phyloP scores from a whole-genome alignment of 2,888 invertebrate species.

The Netelia melanura region DNA sequence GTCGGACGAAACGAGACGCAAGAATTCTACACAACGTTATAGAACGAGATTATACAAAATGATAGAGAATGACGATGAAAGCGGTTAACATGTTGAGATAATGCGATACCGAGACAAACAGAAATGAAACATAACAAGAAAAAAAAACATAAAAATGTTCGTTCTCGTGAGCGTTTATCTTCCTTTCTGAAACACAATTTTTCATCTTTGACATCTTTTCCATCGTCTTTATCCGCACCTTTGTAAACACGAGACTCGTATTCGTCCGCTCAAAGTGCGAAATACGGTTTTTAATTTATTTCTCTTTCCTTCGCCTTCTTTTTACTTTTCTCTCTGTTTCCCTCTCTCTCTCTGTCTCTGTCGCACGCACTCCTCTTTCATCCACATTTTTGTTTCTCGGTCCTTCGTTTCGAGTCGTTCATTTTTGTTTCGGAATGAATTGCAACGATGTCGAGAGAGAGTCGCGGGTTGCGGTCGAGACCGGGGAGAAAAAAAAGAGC shows the following conservation, averaged over 20 bases:
- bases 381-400: not conserved
- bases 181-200: slow-evolving; percentile 8
- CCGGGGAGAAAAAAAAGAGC: slow-evolving; percentile 27
- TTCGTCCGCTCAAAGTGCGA: slow-evolving; percentile 10
- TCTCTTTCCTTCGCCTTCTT: not conserved
- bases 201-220: slow-evolving; percentile 9
- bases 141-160: not conserved
- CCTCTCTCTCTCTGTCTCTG: not conserved
- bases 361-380: not conserved
- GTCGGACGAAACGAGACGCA: slow-evolving; percentile 51
- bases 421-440: slow-evolving; percentile 49
- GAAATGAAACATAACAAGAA: not conserved
- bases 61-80: slow-evolving; percentile 72
- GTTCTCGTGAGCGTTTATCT: not conserved
- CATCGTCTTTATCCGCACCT: slow-evolving; percentile 14
- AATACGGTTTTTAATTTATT: slow-evolving; percentile 23
- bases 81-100: slow-evolving; percentile 72
- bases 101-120: not conserved
- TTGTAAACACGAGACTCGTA: not conserved
- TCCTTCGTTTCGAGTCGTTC: slow-evolving; percentile 1
- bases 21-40: slow-evolving; percentile 43
- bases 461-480: not conserved
- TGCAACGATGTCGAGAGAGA: slow-evolving; percentile 48
- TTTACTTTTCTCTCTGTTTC: slow-evolving; percentile 16
- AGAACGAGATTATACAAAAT: slow-evolving; percentile 38